phyloP scores from a whole-genome alignment of 2,888 invertebrate genomes.

The Encarsia formosa region DNA sequence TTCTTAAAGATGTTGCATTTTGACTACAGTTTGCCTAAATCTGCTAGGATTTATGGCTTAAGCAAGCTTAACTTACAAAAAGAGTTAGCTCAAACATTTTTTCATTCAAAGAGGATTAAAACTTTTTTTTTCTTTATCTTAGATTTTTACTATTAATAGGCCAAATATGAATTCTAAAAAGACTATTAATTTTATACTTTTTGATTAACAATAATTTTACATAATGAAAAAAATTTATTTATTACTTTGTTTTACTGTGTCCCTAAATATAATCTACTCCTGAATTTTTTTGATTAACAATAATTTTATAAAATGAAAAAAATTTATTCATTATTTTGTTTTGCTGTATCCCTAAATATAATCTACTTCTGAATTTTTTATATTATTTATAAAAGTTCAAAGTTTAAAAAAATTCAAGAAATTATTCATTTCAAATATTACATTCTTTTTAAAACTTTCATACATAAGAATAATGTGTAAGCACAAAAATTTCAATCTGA shows the following conservation, averaged over 20 bases:
- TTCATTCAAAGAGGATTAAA: background rate
- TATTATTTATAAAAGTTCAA: conserved; percentile 17
- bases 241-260: no score
- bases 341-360: no score
- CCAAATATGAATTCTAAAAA: no score
- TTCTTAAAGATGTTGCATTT: conserved; percentile 19
- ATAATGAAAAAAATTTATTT: background rate
- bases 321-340: background rate
- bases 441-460: conserved; percentile 18
- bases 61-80: conserved; percentile 11
- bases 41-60: conserved; percentile 24
- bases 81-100: conserved; percentile 9
- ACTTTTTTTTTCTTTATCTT: no score
- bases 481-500: conserved; percentile 17
- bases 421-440: background rate
- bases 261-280: no score
- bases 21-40: conserved; percentile 21
- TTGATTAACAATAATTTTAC: background rate
- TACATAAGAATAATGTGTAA: conserved; percentile 19
- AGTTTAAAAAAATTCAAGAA: conserved; percentile 20
- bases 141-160: no score
- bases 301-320: background rate
- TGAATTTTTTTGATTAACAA: no score
- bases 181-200: no score
- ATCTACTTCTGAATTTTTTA: conserved; percentile 16